A percentile compares a stretch with the other conserved stretches of the same genome.
These are phyloP conservation scores for Meganola albula DNA, from an alignment of 2,888 invertebrate genomes.

Conservation along the genomic window DNA sequence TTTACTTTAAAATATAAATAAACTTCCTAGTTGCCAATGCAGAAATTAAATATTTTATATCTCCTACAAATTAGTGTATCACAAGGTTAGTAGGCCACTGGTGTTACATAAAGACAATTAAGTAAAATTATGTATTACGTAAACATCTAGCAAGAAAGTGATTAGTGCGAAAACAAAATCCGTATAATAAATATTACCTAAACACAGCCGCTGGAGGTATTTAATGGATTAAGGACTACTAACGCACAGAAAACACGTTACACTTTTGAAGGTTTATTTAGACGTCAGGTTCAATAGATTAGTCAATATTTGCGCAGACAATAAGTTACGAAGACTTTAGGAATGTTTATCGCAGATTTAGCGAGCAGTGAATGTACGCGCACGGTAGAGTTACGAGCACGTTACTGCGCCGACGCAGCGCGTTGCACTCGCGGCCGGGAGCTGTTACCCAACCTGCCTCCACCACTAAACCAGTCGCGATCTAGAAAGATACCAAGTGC, in stretches of 20 bases:
- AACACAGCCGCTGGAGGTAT: background rate
- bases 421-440: slow-evolving; percentile 17
- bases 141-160: too few species aligned
- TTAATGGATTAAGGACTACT: too few species aligned
- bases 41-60: too few species aligned
- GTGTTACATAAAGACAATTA: background rate
- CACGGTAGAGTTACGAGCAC: slow-evolving; percentile 14
- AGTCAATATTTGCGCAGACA: background rate
- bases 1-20: too few species aligned
- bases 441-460: slow-evolving; percentile 27
- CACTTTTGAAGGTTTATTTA: background rate
- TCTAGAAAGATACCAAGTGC: too few species aligned
- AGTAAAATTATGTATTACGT: background rate
- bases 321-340: background rate
- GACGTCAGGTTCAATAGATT: too few species aligned
- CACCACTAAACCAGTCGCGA: slow-evolving; percentile 15
- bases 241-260: slow-evolving; percentile 5
- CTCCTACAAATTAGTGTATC: background rate
- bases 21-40: too few species aligned
- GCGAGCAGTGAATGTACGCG: slow-evolving; percentile 17
- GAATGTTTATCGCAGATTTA: slow-evolving; percentile 3
- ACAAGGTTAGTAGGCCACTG: background rate
- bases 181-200: slow-evolving; percentile 10
- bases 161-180: background rate
- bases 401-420: slow-evolving; percentile 13